Evolutionary conservation across 2,888 invertebrate species (phyloP).

Genomic region (Phalera bucephala): DNA sequence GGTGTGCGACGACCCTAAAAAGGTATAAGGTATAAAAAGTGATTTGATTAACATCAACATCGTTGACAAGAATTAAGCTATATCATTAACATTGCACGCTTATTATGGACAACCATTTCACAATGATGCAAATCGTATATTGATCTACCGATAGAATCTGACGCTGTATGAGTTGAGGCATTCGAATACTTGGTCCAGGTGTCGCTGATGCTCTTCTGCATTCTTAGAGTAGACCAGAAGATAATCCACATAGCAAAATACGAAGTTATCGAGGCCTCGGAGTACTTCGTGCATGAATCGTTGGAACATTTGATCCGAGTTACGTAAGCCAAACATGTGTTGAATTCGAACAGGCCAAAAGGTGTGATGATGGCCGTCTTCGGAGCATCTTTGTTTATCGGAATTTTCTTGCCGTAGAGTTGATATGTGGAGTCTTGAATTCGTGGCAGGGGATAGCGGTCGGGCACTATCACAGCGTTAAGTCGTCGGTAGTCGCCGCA

Average conservation of each 20-base stretch:
- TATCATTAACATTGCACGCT: no score
- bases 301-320: neutral
- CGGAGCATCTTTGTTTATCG: neutral
- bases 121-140: no score
- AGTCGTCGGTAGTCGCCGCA: slow-evolving; percentile 3
- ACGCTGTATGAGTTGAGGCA: neutral
- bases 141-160: no score
- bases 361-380: neutral
- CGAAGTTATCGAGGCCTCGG: neutral
- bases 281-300: neutral
- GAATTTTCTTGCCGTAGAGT: neutral
- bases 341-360: neutral
- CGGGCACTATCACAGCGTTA: neutral
- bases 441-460: slow-evolving; percentile 1
- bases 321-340: neutral
- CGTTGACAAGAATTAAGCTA: no score
- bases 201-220: neutral
- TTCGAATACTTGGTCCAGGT: neutral
- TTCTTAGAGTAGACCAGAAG: neutral
- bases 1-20: no score
- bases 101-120: no score
- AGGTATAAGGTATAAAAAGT: no score
- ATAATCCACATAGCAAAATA: neutral
- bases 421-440: slow-evolving; percentile 1
- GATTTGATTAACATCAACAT: no score